These are phyloP conservation scores for Lophius piscatorius DNA, from an alignment of 2,113 vertebrate genomes.

Conservation along the genomic window DNA sequence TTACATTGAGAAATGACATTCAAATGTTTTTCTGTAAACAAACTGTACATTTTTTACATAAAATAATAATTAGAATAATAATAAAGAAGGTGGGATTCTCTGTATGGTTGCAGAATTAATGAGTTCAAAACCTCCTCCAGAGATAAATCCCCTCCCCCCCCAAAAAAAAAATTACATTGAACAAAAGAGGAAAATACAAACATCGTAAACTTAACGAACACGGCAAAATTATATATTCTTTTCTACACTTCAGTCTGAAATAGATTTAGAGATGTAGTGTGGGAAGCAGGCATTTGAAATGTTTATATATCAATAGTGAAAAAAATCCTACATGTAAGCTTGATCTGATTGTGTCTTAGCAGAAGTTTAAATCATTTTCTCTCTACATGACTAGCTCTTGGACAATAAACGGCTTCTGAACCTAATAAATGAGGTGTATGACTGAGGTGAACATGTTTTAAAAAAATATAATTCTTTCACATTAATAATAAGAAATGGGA, in stretches of 20 bases:
- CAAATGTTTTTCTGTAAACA: constrained; percentile 81
- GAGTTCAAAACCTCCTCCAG: constrained; percentile 35
- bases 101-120: constrained; percentile 38
- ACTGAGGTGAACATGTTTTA: neutral
- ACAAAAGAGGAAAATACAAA: constrained; percentile 53
- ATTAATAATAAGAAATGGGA: neutral
- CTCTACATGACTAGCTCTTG: constrained; percentile 6
- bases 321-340: neutral
- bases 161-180: constrained; percentile 42
- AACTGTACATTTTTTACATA: constrained; percentile 87
- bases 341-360: neutral
- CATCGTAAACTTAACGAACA: constrained; percentile 62
- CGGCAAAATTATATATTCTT: constrained; percentile 77
- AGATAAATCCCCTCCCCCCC: constrained; percentile 47
- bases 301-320: constrained; percentile 8
- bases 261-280: constrained; percentile 32
- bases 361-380: neutral
- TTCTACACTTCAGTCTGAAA: constrained; percentile 67
- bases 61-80: constrained; percentile 24
- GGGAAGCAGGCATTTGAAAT: neutral
- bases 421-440: no score
- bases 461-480: neutral
- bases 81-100: constrained; percentile 56
- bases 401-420: constrained; percentile 4
- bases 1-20: constrained; percentile 74